A percentile compares a stretch with the other conserved stretches of the same genome.
phyloP scores from a whole-genome alignment of 2,113 vertebrate genomes.

The Oxyura jamaicensis region DNA sequence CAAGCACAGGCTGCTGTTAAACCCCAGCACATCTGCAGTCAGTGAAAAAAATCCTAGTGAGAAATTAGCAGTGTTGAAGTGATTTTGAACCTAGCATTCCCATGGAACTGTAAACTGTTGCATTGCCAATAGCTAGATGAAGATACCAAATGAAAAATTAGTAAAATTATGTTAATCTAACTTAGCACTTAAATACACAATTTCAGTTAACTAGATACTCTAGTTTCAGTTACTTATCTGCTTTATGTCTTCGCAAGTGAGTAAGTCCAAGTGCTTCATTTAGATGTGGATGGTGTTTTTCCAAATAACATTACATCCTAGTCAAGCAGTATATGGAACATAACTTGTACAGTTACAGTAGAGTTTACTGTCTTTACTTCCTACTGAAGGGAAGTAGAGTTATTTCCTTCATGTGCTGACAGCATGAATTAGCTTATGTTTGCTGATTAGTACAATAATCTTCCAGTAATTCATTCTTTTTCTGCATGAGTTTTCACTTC shows the following conservation, averaged over 20 bases:
- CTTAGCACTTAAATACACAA: neutral
- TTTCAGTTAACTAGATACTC: neutral
- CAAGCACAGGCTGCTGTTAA: neutral
- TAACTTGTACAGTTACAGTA: neutral
- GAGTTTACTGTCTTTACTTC: neutral
- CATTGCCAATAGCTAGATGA: neutral
- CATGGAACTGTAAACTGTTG: neutral
- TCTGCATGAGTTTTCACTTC: neutral
- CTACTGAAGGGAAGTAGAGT: neutral
- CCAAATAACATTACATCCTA: neutral
- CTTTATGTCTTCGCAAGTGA: neutral
- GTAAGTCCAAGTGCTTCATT: neutral
- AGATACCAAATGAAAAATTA: neutral
- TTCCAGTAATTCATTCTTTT: neutral
- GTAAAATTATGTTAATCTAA: neutral
- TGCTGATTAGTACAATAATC: neutral
- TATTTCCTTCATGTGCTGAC: neutral
- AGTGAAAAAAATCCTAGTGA: constrained; percentile 40
- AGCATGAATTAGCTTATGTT: neutral
- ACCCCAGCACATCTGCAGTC: constrained; percentile 1
- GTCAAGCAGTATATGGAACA: neutral
- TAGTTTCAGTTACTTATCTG: neutral
- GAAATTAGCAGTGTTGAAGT: neutral
- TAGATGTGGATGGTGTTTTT: neutral
- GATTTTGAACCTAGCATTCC: neutral